Base-by-base conservation (phyloP, 2,113 vertebrate species). In the Porphyrio hochstetteri region DNA sequence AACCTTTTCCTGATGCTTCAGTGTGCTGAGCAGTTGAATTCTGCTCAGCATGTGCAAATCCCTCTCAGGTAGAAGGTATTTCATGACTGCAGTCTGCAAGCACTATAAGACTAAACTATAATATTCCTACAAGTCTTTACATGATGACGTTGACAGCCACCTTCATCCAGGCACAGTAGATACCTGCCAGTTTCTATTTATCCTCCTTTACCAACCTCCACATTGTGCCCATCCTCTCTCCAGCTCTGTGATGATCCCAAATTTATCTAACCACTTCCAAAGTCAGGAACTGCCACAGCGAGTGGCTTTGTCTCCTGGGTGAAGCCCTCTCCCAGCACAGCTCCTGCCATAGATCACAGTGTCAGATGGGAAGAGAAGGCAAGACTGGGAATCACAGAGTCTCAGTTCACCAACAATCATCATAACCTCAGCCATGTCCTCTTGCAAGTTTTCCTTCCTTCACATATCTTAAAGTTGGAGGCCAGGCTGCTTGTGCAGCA, bases 101-200 rank as follows among this genome's bases (percentile, higher is more conserved):
- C 16, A 44, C 28, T 44, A 11, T 0, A 0, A 88, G 25, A 55
- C 23, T 75, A 44, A 63, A 63, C 46, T 31, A 38, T n/a, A 71
- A n/a, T 12, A 57, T 35, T 50, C 7, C 36, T 83, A 27, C 8
- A 79, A 55, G 12, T 29, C 57, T 76, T 56, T 19, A 67, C 28
- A 10, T 2, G 6, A 17, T 63, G 46, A 27, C 1, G 0, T 3
- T 77, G 36, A 61, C 20, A 65, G 24, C 35, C 0, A 1, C 57
- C 69, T 71, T 61, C 20, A 85, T 4, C 8, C 42, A 84, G 29
- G n/a, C 8, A 23, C 50, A 64, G 36, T 3, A 59, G 71, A 23
- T 20, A 74, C 7, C 42, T 42, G 15, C 7, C n/a, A 16, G 52
- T 78, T 90, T 57, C 48, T 75, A 5, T 36, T 69, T n/a, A n/a